Conservation (phyloP, 2,797 vertebrate genomes). For the Lithobates pipiens region DNA sequence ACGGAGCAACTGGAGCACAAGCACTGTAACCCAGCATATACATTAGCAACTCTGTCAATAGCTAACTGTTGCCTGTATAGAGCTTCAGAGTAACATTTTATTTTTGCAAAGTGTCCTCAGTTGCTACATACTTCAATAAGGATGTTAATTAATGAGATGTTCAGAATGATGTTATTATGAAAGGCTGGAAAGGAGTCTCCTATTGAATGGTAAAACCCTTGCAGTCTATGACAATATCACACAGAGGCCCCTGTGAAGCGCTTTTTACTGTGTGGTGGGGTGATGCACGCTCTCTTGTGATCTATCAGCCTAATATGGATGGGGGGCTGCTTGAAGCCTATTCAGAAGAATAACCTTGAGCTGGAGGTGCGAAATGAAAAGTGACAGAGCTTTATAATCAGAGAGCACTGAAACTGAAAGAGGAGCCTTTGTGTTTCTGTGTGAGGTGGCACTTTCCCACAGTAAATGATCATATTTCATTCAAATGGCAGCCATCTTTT, state of each 20-base stretch:
- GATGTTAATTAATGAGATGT: slow-evolving; percentile 2
- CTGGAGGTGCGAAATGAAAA: slow-evolving; percentile 38
- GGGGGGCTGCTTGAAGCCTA: slow-evolving; percentile 24
- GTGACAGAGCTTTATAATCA: slow-evolving; percentile 26
- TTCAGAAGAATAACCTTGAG: slow-evolving; percentile 34
- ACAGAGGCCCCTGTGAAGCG: background rate
- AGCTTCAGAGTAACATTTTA: background rate
- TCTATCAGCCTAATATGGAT: background rate
- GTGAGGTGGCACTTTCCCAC: slow-evolving; percentile 60
- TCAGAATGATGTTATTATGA: background rate
- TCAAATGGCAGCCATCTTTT: background rate
- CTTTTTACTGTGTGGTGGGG: slow-evolving; percentile 2
- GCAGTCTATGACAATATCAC: slow-evolving; percentile 11
- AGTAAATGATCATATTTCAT: slow-evolving; percentile 57
- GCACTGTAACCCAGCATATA: too few species aligned
- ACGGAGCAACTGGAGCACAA: too few species aligned
- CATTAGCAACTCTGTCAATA: background rate
- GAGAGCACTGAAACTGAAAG: background rate
- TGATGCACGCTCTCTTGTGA: slow-evolving; percentile 17
- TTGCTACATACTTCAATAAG: background rate
- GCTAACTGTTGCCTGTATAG: background rate
- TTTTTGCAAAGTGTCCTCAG: background rate
- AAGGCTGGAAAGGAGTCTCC: background rate
- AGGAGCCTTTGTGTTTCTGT: slow-evolving; percentile 29
- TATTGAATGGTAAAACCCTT: slow-evolving; percentile 30